Conservation (phyloP, 35 echinoderm and acorn worm species). For the Strongylocentrotus purpuratus region DNA sequence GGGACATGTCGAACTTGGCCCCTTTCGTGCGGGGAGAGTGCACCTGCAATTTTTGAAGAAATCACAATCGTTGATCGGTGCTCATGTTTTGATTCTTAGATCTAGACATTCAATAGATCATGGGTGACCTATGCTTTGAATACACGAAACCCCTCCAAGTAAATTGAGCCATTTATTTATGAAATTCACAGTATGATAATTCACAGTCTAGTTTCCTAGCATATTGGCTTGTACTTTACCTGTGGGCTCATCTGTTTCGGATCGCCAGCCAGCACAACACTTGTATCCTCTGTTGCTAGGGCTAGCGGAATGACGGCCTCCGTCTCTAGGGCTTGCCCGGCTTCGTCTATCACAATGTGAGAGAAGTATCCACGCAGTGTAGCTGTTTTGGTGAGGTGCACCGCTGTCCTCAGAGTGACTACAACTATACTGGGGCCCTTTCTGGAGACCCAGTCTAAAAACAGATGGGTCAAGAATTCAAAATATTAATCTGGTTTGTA, state of each 20-base stretch:
- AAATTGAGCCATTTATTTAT: no score
- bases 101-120: neutral
- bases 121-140: neutral
- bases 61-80: neutral
- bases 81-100: neutral
- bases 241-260: slow-evolving; percentile 92
- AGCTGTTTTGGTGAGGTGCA: slow-evolving; percentile 26
- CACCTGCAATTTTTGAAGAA: slow-evolving; percentile 47
- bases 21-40: slow-evolving; percentile 52
- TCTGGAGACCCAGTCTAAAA: neutral
- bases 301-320: slow-evolving; percentile 81
- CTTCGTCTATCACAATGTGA: slow-evolving; percentile 97
- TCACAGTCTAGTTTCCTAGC: no score
- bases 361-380: slow-evolving; percentile 72
- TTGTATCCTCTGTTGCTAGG: slow-evolving; percentile 71
- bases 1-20: slow-evolving; percentile 67
- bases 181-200: no score
- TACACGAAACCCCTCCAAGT: neutral
- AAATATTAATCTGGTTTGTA: neutral
- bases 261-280: slow-evolving; percentile 85
- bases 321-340: slow-evolving; percentile 85
- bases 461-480: neutral
- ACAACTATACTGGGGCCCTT: slow-evolving; percentile 67
- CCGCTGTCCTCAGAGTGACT: slow-evolving; percentile 71
- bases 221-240: slow-evolving; percentile 54